Conservation (phyloP, 2,113 vertebrate genomes). For the Equus quagga region DNA sequence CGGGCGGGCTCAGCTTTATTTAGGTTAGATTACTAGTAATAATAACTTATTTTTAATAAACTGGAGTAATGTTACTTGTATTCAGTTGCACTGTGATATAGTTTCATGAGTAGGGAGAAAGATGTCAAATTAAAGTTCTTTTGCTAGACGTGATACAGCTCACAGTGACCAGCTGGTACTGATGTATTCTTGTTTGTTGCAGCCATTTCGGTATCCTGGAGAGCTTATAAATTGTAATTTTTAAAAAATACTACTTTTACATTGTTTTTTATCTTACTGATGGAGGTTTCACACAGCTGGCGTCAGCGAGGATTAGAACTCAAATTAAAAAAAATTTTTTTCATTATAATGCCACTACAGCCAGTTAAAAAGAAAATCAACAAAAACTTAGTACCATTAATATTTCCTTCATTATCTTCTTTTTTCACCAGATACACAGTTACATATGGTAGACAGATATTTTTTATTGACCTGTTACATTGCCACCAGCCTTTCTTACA, state of each 20-base stretch:
- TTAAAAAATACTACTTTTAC: background rate
- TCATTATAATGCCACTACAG: background rate
- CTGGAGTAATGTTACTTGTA: constrained; percentile 3
- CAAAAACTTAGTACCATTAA: background rate
- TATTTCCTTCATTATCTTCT: background rate
- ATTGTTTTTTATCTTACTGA: background rate
- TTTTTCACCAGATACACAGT: background rate
- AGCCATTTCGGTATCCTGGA: background rate
- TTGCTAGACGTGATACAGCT: background rate
- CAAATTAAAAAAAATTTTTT: background rate
- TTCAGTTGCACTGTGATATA: background rate
- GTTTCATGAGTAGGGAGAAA: background rate
- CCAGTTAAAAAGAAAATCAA: background rate
- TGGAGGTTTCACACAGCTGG: background rate
- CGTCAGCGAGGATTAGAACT: background rate
- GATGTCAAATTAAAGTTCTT: constrained; percentile 13
- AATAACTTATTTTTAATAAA: background rate
- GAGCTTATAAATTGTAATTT: background rate
- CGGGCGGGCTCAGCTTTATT: background rate
- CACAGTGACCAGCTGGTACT: background rate
- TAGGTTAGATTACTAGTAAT: background rate
- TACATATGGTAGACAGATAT: background rate
- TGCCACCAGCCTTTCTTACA: background rate
- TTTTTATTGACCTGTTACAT: background rate
- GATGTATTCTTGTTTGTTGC: background rate